These are phyloP conservation scores for Aphis gossypii DNA, from an alignment of 1,140 invertebrate species.

Conservation along the genomic window DNA sequence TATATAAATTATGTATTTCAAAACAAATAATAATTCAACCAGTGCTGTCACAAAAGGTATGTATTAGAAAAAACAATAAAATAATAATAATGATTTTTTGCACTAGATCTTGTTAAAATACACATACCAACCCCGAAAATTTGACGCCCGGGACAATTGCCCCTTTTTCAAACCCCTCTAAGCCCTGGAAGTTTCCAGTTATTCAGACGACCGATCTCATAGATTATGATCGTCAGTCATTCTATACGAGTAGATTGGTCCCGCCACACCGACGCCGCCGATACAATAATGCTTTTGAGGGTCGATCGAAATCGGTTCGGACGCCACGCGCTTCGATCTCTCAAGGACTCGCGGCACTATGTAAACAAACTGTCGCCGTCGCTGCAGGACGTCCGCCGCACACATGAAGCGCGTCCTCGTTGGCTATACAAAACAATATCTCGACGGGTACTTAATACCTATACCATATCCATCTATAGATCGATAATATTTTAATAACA, in stretches of 20 bases:
- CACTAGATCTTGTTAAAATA: no score
- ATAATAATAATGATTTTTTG: no score
- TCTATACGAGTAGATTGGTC: no score
- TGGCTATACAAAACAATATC: not conserved
- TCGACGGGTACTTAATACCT: not conserved
- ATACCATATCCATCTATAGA: not conserved
- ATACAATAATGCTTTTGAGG: not conserved
- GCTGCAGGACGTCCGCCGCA: not conserved
- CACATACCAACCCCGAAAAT: no score
- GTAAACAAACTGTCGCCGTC: constrained; percentile 43
- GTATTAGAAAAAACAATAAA: not conserved
- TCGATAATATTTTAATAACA: not conserved
- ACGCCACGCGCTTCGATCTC: not conserved
- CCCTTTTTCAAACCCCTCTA: no score
- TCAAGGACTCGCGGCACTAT: not conserved
- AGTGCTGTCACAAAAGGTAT: not conserved
- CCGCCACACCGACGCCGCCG: not conserved
- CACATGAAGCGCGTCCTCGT: not conserved
- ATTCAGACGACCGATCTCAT: not conserved
- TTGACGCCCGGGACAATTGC: no score
- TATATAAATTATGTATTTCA: not conserved
- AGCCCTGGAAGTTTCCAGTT: not conserved
- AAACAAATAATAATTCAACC: not conserved
- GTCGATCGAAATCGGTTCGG: not conserved
- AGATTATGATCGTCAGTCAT: not conserved